These are phyloP conservation scores for Osmerus mordax DNA, from an alignment of 2,113 vertebrate species.

Conservation along the genomic window DNA sequence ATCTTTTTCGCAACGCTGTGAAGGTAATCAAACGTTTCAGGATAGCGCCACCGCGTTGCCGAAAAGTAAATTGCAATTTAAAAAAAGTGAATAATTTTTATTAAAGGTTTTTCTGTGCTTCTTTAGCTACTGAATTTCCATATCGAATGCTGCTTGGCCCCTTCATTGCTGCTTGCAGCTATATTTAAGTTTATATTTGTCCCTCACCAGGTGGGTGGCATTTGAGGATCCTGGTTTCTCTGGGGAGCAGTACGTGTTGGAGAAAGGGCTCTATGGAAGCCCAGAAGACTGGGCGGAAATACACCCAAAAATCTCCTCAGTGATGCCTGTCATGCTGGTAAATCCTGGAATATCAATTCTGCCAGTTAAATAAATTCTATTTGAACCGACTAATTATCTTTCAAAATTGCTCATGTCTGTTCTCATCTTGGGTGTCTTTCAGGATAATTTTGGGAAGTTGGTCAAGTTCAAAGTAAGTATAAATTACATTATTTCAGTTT, in stretches of 20 bases:
- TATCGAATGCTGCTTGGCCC: too few relatives aligned
- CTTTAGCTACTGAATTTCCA: too few relatives aligned
- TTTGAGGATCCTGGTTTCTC: slow-evolving; percentile 87
- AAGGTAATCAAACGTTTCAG: too few relatives aligned
- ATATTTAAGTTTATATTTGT: background rate
- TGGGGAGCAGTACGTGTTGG: slow-evolving; percentile 83
- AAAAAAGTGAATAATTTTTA: too few relatives aligned
- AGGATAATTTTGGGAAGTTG: slow-evolving; percentile 57
- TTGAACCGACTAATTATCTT: background rate
- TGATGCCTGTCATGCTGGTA: slow-evolving; percentile 85
- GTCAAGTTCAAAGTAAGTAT: slow-evolving; percentile 67
- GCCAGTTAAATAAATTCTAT: background rate
- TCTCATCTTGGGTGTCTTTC: slow-evolving; percentile 37
- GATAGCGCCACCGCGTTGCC: too few relatives aligned
- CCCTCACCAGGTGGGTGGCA: slow-evolving; percentile 80
- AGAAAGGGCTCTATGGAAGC: slow-evolving; percentile 85
- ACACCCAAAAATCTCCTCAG: slow-evolving; percentile 77
- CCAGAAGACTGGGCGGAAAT: slow-evolving; percentile 85
- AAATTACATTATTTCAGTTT: background rate
- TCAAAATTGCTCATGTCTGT: background rate
- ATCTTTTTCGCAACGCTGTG: too few relatives aligned
- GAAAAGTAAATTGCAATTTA: too few relatives aligned
- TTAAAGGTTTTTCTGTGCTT: too few relatives aligned
- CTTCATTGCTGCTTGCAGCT: too few relatives aligned
- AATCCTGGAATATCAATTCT: slow-evolving; percentile 24